phyloP scores from a whole-genome alignment of 2,113 vertebrate genomes.

The Salvelinus fontinalis region DNA sequence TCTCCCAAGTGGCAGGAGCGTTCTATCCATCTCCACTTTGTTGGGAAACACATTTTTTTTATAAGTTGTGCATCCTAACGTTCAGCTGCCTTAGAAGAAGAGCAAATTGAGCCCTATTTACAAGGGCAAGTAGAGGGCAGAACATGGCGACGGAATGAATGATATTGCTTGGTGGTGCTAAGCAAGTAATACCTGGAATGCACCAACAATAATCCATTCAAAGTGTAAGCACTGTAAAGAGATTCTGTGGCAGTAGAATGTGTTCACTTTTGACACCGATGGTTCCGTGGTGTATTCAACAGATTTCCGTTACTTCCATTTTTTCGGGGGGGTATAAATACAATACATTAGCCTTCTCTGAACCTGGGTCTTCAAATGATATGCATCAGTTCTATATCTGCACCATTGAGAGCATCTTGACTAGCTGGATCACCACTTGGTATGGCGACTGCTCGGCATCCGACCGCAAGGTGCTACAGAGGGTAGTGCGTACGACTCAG shows the following conservation, averaged over 20 bases:
- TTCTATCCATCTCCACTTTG: background rate
- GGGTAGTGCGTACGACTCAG: too few species aligned
- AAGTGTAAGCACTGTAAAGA: constrained; percentile 3
- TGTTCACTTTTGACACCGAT: background rate
- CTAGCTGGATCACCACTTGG: too few species aligned
- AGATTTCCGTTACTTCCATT: constrained; percentile 2
- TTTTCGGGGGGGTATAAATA: background rate
- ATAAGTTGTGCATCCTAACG: background rate
- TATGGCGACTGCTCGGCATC: too few species aligned
- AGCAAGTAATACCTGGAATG: background rate
- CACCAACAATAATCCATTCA: background rate
- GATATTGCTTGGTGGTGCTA: too few species aligned
- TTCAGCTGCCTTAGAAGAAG: background rate
- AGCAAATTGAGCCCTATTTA: background rate
- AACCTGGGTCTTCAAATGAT: background rate
- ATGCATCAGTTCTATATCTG: background rate
- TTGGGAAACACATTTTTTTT: background rate
- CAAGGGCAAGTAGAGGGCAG: background rate
- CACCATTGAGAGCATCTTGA: too few species aligned
- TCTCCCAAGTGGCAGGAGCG: background rate
- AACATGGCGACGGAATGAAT: background rate
- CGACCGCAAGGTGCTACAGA: too few species aligned
- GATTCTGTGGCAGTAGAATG: constrained; percentile 5
- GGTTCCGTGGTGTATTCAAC: background rate
- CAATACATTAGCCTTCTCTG: background rate